Conservation (phyloP, 2,113 vertebrate genomes). For the Leptodactylus fuscus region DNA sequence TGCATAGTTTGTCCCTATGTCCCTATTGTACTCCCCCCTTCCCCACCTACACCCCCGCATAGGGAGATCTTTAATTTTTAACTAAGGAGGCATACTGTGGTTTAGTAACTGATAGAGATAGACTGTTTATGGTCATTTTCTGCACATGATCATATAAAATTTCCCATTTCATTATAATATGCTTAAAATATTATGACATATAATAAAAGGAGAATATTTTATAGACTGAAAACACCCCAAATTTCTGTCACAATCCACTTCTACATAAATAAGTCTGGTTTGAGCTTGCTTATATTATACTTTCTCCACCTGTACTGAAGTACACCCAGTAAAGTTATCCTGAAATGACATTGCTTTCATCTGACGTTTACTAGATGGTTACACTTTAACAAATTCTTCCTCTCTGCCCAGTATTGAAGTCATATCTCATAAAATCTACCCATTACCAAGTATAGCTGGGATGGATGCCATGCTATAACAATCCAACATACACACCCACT, state of each 20-base stretch:
- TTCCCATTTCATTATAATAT: no score
- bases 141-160: no score
- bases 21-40: no score
- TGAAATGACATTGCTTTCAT: slow-evolving; percentile 34
- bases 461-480: neutral
- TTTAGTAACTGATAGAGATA: no score
- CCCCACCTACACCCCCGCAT: no score
- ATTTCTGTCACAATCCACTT: neutral
- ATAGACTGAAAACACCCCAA: neutral
- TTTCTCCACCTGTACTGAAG: neutral
- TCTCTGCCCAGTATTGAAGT: slow-evolving; percentile 1
- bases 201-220: neutral
- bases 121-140: no score
- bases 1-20: no score
- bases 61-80: no score
- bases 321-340: slow-evolving; percentile 29
- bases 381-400: slow-evolving; percentile 40
- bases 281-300: slow-evolving; percentile 7
- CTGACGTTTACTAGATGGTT: slow-evolving; percentile 25
- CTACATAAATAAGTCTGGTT: neutral
- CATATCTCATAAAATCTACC: slow-evolving; percentile 40
- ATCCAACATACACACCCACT: neutral
- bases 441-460: neutral
- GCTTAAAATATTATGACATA: no score
- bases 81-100: no score